Evolutionary conservation across 2,888 invertebrate genomes (phyloP).

Genomic region (Xestia rhomboidea): DNA sequence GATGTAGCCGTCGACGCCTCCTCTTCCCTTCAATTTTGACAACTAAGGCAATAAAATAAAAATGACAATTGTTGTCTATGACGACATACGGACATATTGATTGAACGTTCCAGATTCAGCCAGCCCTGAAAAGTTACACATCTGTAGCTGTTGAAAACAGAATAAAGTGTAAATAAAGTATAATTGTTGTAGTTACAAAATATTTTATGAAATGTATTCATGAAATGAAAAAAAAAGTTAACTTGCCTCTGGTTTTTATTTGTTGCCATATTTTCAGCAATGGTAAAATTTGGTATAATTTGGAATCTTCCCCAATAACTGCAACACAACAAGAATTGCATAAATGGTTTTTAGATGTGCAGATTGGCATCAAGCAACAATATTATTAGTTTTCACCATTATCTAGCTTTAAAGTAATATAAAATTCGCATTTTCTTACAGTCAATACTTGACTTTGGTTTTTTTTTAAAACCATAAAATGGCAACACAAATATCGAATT

Average conservation of each 20-base stretch:
- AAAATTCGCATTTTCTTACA: background rate
- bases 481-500: constrained; percentile 85
- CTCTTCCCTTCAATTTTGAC: constrained; percentile 67
- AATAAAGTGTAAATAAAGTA: background rate
- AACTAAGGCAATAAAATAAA: constrained; percentile 23
- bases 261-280: constrained; percentile 30
- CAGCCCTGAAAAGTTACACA: too few species aligned
- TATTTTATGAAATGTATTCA: too few species aligned
- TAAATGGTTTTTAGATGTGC: background rate
- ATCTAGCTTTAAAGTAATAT: background rate
- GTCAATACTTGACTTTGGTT: background rate
- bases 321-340: background rate
- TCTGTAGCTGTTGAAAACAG: background rate
- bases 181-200: background rate
- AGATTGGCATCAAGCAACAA: too few species aligned
- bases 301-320: background rate
- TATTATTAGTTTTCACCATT: background rate
- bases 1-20: constrained; percentile 75
- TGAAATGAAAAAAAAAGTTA: background rate
- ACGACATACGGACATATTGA: constrained; percentile 49
- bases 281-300: background rate
- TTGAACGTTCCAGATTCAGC: constrained; percentile 26
- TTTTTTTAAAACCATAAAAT: constrained; percentile 22
- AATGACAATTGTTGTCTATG: constrained; percentile 51
- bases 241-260: constrained; percentile 7